Conservation (phyloP, 2,113 vertebrate genomes). For the Shinisaurus crocodilurus region DNA sequence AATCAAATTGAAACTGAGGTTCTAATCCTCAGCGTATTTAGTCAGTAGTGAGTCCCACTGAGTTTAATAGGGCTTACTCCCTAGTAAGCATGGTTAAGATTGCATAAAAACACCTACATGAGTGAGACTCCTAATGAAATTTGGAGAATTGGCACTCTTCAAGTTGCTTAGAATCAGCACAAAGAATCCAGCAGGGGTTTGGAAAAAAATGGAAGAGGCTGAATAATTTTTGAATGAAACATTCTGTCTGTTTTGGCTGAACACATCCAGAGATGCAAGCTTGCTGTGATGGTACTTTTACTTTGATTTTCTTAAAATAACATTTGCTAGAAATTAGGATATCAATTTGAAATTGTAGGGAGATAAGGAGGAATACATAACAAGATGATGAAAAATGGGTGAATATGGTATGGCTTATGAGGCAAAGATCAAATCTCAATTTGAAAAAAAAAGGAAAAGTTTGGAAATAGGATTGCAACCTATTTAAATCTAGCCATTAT, state of each 20-base stretch:
- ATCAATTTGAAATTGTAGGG: background rate
- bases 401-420: background rate
- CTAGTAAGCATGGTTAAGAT: background rate
- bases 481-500: too few relatives aligned
- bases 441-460: background rate
- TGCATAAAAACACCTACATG: background rate
- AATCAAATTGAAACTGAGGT: background rate
- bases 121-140: background rate
- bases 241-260: background rate
- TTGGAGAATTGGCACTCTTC: background rate
- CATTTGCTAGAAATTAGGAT: background rate
- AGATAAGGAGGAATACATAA: background rate
- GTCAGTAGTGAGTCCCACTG: background rate
- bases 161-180: background rate
- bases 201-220: background rate
- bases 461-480: background rate
- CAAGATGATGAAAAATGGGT: background rate
- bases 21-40: background rate
- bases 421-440: background rate
- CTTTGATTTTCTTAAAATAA: conserved; percentile 1
- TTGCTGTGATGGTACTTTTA: background rate
- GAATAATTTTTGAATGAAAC: conserved; percentile 17
- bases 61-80: background rate
- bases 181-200: background rate
- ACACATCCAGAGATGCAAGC: background rate